These are phyloP conservation scores for Caranx melampygus DNA, from an alignment of 2,113 vertebrate species.

Conservation along the genomic window DNA sequence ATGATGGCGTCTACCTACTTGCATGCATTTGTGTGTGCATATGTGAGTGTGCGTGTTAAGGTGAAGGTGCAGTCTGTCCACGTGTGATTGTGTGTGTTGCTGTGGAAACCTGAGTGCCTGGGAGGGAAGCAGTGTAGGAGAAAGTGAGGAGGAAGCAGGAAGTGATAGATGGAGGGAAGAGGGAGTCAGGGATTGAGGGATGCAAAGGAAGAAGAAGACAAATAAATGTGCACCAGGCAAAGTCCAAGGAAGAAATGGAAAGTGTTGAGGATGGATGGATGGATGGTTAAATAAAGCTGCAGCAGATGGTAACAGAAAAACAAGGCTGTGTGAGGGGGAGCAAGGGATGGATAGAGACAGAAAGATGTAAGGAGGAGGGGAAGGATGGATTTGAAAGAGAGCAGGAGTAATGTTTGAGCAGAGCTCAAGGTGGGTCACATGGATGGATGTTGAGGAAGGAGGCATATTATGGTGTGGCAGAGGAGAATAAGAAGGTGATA, in stretches of 20 bases:
- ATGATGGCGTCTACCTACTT: constrained; percentile 38
- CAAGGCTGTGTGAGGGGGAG: constrained; percentile 39
- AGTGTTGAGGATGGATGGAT: constrained; percentile 45
- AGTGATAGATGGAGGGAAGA: constrained; percentile 20
- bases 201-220: constrained; percentile 27
- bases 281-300: constrained; percentile 51
- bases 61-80: constrained; percentile 37
- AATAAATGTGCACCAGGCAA: constrained; percentile 9
- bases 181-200: constrained; percentile 22
- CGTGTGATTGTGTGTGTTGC: constrained; percentile 49
- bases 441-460: not conserved
- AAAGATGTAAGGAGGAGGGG: not conserved
- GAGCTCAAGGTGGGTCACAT: constrained; percentile 7
- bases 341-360: constrained; percentile 16
- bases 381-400: not conserved
- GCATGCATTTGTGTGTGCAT: constrained; percentile 20
- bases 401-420: not conserved
- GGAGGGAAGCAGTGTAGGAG: constrained; percentile 46
- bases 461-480: constrained; percentile 21
- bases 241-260: constrained; percentile 41
- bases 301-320: constrained; percentile 40
- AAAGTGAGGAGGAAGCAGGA: constrained; percentile 43
- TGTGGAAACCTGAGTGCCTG: constrained; percentile 51
- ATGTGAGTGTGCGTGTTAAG: constrained; percentile 26
- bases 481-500: constrained; percentile 19